Percentiles rank a stretch among this genome's conserved stretches.
Evolutionary conservation across 2,113 vertebrate genomes (phyloP).

Genomic region (Dasyprocta punctata): DNA sequence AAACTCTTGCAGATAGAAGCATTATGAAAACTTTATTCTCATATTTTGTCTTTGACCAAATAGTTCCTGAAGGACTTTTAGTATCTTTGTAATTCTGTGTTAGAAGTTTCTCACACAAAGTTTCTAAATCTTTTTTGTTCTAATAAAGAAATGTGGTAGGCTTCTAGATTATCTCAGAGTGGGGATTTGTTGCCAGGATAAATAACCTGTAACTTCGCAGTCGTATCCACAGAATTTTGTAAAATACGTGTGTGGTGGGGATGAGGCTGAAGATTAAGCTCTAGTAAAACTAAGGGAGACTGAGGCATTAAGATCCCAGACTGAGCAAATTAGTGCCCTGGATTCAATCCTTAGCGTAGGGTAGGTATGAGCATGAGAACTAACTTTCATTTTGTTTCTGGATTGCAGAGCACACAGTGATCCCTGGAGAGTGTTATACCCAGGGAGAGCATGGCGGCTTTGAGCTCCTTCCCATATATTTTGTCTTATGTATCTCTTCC

Average conservation of each 20-base stretch:
- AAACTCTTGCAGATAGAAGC: not conserved
- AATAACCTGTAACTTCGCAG: not conserved
- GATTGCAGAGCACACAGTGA: too few relatives aligned
- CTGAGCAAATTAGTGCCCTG: not conserved
- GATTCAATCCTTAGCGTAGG: not conserved
- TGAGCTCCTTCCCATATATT: not conserved
- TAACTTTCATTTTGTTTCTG: not conserved
- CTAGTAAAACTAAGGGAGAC: not conserved
- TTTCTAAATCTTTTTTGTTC: not conserved
- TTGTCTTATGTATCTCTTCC: not conserved
- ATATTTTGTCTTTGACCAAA: not conserved
- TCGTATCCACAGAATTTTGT: fast-evolving
- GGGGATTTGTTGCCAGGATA: not conserved
- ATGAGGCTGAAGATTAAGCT: not conserved
- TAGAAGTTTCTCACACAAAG: not conserved
- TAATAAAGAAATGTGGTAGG: not conserved
- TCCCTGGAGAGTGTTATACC: too few relatives aligned
- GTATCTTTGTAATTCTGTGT: not conserved
- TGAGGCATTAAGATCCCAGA: not conserved
- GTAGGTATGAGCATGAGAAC: not conserved
- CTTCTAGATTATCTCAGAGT: not conserved
- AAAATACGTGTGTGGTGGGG: not conserved
- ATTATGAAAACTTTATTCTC: not conserved
- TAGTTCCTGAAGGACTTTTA: not conserved
- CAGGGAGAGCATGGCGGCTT: not conserved